A percentile compares a stretch with the other conserved stretches of the same genome.
phyloP scores from a whole-genome alignment of 1,140 invertebrate species.

The Cryptotermes secundus region DNA sequence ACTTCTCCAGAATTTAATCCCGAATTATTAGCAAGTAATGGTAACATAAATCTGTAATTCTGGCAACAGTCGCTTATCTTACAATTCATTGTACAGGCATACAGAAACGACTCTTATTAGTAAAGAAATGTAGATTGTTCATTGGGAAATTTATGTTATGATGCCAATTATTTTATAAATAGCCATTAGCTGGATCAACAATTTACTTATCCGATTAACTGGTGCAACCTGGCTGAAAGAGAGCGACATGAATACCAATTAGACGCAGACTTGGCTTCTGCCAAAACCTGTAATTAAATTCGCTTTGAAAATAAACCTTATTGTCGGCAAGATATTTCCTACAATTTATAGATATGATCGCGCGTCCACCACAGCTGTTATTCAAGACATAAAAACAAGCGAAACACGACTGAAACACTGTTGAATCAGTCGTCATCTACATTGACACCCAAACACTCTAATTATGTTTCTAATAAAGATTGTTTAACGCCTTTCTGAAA shows the following conservation, averaged over 20 bases:
- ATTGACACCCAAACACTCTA: background rate
- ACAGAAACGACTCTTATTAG: background rate
- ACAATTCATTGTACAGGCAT: background rate
- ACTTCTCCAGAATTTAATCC: background rate
- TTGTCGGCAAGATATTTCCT: background rate
- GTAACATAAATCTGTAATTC: background rate
- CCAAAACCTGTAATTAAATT: background rate
- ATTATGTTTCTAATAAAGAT: background rate
- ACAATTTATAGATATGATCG: background rate
- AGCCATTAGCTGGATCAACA: background rate
- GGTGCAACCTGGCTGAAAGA: background rate
- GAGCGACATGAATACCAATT: background rate
- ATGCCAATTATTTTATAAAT: background rate
- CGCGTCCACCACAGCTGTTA: background rate
- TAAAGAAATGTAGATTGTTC: background rate
- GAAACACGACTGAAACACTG: background rate
- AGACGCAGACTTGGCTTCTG: background rate
- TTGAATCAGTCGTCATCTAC: background rate
- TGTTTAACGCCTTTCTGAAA: background rate
- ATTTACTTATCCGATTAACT: background rate
- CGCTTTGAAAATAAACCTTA: background rate
- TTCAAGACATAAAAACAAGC: background rate
- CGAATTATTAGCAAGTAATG: background rate
- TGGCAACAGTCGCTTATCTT: background rate
- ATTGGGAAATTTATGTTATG: background rate